Base-by-base conservation (phyloP, 2,888 invertebrate genomes). In the Phymatocera aterrima region DNA sequence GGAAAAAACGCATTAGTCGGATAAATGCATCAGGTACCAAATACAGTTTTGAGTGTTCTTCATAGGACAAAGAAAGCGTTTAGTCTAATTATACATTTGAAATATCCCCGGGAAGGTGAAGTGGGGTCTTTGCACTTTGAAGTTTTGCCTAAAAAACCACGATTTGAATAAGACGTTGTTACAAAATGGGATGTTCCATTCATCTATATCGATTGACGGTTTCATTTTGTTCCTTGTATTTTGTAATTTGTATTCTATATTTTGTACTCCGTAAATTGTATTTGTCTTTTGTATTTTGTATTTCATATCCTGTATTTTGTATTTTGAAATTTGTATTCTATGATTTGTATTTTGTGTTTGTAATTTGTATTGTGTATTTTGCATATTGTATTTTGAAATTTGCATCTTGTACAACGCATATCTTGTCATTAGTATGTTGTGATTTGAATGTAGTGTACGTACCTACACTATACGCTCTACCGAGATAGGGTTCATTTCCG, bases 401-500 rank as follows among this genome's bases (percentile, higher is more conserved):
- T n/a, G n/a, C n/a, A n/a, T n/a, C n/a, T n/a, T n/a, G n/a, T 46
- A 46, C n/a, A 15, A 46, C 46, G 18, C 37, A 18, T 34, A 37
- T 64, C 64, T 8, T 15, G 1, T n/a, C 15, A 21, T 2, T 24
- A 10, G 28, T 10, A 57, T 21, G 24, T 21, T 24, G 18, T 3
- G 15, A n/a, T 21, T 3, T 51, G 18, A 6, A 51, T 51, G 6
- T 3, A 31, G 15, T n/a, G n/a, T 61, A 31, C 10, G 57, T n/a
- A n/a, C n/a, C n/a, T n/a, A n/a, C n/a, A n/a, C n/a, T n/a, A n/a
- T n/a, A n/a, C n/a, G n/a, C n/a, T n/a, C n/a, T n/a, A n/a, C n/a
- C n/a, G 18, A 54, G 54, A 64, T 6, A 40, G 24, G 31, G 72
- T 87, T 88, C 85, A 88, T 88, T 89, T 89, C 87, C 87, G 86